Conservation (phyloP, 1,140 invertebrate genomes). For the Drusus annulatus region DNA sequence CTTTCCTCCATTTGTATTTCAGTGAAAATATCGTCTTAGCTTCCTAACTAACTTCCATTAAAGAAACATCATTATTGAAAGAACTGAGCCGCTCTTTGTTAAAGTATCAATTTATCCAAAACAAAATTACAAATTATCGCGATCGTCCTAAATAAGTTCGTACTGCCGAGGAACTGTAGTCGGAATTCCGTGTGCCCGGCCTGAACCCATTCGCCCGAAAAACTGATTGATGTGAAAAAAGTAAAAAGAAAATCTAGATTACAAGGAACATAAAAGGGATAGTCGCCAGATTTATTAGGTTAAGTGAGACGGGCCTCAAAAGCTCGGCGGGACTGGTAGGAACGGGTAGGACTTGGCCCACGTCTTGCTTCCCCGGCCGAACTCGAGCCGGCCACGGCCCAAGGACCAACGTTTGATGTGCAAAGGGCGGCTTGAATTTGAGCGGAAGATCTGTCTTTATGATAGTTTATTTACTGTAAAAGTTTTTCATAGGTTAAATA, state of each 20-base stretch:
- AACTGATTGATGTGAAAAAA: conserved; percentile 57
- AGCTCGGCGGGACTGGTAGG: background rate
- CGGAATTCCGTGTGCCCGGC: background rate
- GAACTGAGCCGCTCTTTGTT: conserved; percentile 5
- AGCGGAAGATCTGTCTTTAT: conserved; percentile 40
- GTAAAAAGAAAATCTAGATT: conserved; percentile 54
- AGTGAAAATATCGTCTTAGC: too few species aligned
- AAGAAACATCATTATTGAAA: too few species aligned
- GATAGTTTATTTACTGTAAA: conserved; percentile 44
- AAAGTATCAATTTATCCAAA: background rate
- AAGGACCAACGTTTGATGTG: conserved; percentile 46
- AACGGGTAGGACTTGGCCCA: background rate
- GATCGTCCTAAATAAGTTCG: background rate
- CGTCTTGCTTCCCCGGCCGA: too few species aligned
- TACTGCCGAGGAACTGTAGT: background rate
- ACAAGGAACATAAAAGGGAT: conserved; percentile 58
- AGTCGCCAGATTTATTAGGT: conserved; percentile 58
- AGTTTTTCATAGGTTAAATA: too few species aligned
- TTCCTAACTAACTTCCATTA: too few species aligned
- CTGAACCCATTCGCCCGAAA: conserved; percentile 41
- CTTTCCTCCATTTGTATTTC: too few species aligned
- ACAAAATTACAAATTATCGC: too few species aligned
- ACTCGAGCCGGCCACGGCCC: too few species aligned
- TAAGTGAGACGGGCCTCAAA: conserved; percentile 53
- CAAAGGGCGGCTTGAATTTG: conserved; percentile 36